These are phyloP conservation scores for Aphidius gifuensis DNA, from an alignment of 1,140 invertebrate species.

Conservation along the genomic window DNA sequence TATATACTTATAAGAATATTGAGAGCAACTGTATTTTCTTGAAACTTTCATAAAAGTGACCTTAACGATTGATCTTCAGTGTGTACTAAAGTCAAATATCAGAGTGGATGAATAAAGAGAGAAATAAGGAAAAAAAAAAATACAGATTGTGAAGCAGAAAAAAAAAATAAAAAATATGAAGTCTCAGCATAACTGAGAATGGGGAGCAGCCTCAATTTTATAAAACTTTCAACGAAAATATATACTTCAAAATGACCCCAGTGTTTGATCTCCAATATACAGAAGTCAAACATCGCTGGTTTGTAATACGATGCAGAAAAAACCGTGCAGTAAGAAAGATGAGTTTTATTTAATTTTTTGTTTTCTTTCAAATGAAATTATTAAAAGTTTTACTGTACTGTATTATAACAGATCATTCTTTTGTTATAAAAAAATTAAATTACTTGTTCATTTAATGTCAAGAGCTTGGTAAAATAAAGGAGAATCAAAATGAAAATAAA, in stretches of 20 bases:
- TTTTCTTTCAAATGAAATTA: background rate
- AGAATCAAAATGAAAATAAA: too few relatives aligned
- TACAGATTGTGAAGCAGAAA: background rate
- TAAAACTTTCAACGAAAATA: slow-evolving; percentile 1
- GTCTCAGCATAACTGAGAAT: background rate
- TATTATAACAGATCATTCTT: too few relatives aligned
- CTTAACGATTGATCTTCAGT: too few relatives aligned
- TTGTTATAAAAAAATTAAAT: too few relatives aligned
- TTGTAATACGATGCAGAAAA: slow-evolving; percentile 20
- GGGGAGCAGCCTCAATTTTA: background rate
- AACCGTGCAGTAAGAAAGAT: slow-evolving; percentile 9
- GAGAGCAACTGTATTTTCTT: too few relatives aligned
- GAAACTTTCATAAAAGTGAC: too few relatives aligned
- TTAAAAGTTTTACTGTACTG: too few relatives aligned
- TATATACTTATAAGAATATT: too few relatives aligned
- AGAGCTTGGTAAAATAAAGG: too few relatives aligned
- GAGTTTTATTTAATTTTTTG: too few relatives aligned
- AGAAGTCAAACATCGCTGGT: slow-evolving; percentile 14
- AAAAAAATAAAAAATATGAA: background rate
- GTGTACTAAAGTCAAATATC: too few relatives aligned
- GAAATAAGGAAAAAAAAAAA: background rate
- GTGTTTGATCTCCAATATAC: slow-evolving; percentile 16
- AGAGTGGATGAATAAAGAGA: background rate
- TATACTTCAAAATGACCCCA: slow-evolving; percentile 6
- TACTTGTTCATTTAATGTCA: too few relatives aligned